These are phyloP conservation scores for Brachirus orientalis DNA, from an alignment of 2,113 vertebrate genomes.

Conservation along the genomic window DNA sequence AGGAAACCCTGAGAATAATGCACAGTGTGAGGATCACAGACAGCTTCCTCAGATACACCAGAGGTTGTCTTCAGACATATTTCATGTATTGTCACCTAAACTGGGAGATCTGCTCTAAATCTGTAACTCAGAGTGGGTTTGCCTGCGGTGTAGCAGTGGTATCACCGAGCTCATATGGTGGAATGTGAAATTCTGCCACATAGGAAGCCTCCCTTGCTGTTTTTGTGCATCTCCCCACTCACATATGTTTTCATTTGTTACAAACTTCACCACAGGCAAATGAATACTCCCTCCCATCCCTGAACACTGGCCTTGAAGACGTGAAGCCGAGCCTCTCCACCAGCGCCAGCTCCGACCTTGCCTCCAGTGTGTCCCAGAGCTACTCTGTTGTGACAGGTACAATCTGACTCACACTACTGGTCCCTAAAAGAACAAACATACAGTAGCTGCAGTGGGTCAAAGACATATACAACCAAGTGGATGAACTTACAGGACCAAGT, in stretches of 20 bases:
- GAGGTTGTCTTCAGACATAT: constrained; percentile 33
- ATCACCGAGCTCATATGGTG: constrained; percentile 32
- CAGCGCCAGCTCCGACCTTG: constrained; percentile 95
- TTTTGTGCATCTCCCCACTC: constrained; percentile 6
- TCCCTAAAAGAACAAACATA: constrained; percentile 42
- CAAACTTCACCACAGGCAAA: constrained; percentile 87
- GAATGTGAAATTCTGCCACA: constrained; percentile 41
- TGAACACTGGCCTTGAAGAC: constrained; percentile 97
- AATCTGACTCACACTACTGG: constrained; percentile 60
- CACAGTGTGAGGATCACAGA: constrained; percentile 50
- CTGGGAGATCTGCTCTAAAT: constrained; percentile 25
- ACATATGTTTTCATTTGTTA: constrained; percentile 23
- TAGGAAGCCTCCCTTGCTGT: neutral
- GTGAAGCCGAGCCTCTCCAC: constrained; percentile 98
- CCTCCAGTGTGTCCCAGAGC: constrained; percentile 98
- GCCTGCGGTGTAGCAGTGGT: neutral
- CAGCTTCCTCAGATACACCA: constrained; percentile 36
- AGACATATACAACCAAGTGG: constrained; percentile 37
- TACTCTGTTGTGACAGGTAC: constrained; percentile 95
- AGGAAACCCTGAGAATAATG: constrained; percentile 56
- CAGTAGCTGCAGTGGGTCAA: constrained; percentile 36
- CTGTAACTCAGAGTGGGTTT: constrained; percentile 11
- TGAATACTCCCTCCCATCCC: constrained; percentile 96
- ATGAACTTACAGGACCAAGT: neutral
- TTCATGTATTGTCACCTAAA: constrained; percentile 14